These are phyloP conservation scores for Sus scrofa DNA, from an alignment of 2,113 vertebrate genomes.

Conservation along the genomic window T2T-Sscrofa CM000817.6:137423001-137423500, in stretches of 20 bases:
- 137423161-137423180: not conserved
- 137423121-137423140: not conserved
- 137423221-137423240: not conserved
- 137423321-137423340: not conserved
- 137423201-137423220: not conserved
- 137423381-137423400: not conserved
- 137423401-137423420: not conserved
- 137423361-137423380: not conserved
- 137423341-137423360: not conserved
- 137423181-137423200: not conserved
- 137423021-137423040: not conserved
- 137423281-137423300: not conserved
- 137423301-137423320: not conserved
- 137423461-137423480: slow-evolving; percentile 77
- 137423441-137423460: slow-evolving; percentile 48
- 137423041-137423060: not conserved
- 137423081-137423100: not conserved
- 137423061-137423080: not conserved
- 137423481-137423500: slow-evolving; percentile 65
- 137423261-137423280: not conserved
- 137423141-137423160: not conserved
- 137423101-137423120: not conserved
- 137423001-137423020: not conserved
- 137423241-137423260: not conserved
- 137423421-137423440: not conserved